Base-by-base conservation (phyloP, 2,888 invertebrate genomes). In the Agrochola lychnidis region DNA sequence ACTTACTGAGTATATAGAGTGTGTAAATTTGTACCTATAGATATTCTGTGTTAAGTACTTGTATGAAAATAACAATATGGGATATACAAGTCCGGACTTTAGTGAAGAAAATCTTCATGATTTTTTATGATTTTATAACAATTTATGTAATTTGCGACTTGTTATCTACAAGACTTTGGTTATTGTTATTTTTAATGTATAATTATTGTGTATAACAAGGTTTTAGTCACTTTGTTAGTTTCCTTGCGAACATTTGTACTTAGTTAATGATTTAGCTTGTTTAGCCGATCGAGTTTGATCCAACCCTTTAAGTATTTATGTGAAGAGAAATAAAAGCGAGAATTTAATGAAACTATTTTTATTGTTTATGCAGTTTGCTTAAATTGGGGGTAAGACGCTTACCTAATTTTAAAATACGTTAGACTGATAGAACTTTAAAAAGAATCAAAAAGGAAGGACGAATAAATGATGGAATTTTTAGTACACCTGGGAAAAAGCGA, bases 291-390 rank as follows among this genome's bases (percentile, higher is more conserved):
- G 87, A 85, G 73, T 90, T 90, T 86, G 89, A 91, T 94, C 93
- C 93, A 91, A 91, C 89, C 84, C 77, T 92, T 93, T 94, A 93
- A 95, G 93, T 95, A 96, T 96, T 95, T 95, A 96, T 96, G 95
- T 95, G 94, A 91, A 94, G 91, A 95, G 88, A 93, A 95, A 95
- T 95, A 94, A 95, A 94, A 92, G 92, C 92, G 91, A 94, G 92
- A 93, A 92, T 93, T 94, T 93, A 93, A 92, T 94, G 90, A 94
- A 93, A 91, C 86, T 89, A 91, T 80, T 87, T 78, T 79, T 71
- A 74, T 79, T 89, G 91, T 93, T 95, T 96, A n/a, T n/a, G n/a
- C n/a, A n/a, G n/a, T n/a, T n/a, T n/a, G n/a, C n/a, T n/a, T n/a
- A n/a, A n/a, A n/a, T n/a, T n/a, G n/a, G n/a, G n/a, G n/a, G n/a